Percentiles rank a stretch among this genome's conserved stretches.
Evolutionary conservation across 1,140 invertebrate genomes (phyloP).

Genomic region (Riptortus pedestris): DNA sequence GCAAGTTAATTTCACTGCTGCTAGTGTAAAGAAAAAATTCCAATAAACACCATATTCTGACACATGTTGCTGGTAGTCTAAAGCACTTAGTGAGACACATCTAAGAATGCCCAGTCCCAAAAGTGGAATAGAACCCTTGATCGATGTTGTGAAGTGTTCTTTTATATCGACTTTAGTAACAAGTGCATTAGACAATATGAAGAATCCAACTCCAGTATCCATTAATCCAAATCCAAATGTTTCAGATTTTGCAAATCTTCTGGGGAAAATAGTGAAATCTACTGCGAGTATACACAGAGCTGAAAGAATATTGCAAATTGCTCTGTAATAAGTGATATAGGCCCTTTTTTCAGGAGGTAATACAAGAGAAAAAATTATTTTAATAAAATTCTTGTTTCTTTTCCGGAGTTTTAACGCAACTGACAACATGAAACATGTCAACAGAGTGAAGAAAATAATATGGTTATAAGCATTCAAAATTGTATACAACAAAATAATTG

Average conservation of each 20-base stretch:
- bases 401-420: conserved; percentile 1
- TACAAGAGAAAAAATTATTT: conserved; percentile 10
- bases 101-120: conserved; percentile 60
- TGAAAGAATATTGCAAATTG: conserved; percentile 62
- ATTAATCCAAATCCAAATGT: conserved; percentile 80
- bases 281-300: conserved; percentile 80
- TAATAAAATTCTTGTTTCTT: neutral
- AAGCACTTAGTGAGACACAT: conserved; percentile 48
- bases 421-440: neutral
- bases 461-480: conserved; percentile 6
- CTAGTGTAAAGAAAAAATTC: conserved; percentile 94
- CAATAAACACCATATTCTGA: conserved; percentile 91
- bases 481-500: conserved; percentile 24
- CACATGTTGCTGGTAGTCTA: conserved; percentile 75
- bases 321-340: conserved; percentile 56
- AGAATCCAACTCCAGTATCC: conserved; percentile 88
- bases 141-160: conserved; percentile 29
- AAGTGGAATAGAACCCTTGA: conserved; percentile 40
- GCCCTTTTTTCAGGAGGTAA: conserved; percentile 37
- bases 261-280: conserved; percentile 80
- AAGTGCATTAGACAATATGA: conserved; percentile 75
- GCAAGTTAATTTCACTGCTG: conserved; percentile 64
- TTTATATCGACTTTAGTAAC: neutral
- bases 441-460: conserved; percentile 12
- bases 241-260: conserved; percentile 75